phyloP scores from a whole-genome alignment of 1,140 invertebrate species.

The Trialeurodes vaporariorum region DNA sequence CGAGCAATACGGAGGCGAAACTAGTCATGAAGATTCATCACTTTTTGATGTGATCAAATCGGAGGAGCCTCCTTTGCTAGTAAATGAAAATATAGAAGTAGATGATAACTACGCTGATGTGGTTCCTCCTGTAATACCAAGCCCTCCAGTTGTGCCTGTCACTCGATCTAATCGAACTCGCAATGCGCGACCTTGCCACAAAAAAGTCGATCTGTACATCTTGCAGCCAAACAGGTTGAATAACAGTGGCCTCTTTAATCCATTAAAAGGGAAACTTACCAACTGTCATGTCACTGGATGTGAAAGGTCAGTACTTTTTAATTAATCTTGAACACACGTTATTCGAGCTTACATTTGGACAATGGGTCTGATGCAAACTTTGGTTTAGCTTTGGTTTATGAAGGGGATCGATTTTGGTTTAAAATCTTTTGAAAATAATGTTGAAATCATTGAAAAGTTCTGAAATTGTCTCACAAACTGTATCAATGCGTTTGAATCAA shows the following conservation, averaged over 20 bases:
- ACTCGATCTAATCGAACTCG: constrained; percentile 31
- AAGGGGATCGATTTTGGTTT: too few relatives aligned
- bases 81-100: constrained; percentile 12
- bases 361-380: too few relatives aligned
- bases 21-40: neutral
- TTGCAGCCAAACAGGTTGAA: constrained; percentile 67
- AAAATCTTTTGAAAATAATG: too few relatives aligned
- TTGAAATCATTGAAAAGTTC: too few relatives aligned
- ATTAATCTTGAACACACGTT: too few relatives aligned
- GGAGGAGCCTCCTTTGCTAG: neutral
- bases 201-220: constrained; percentile 75
- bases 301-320: constrained; percentile 59
- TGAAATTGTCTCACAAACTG: too few relatives aligned
- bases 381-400: too few relatives aligned
- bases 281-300: constrained; percentile 82
- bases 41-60: constrained; percentile 5
- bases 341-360: too few relatives aligned
- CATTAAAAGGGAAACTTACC: constrained; percentile 75
- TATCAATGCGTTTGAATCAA: too few relatives aligned
- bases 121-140: constrained; percentile 11
- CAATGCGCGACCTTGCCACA: constrained; percentile 62
- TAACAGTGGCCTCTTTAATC: constrained; percentile 59
- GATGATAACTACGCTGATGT: constrained; percentile 12
- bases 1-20: constrained; percentile 11
- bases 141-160: constrained; percentile 29